phyloP scores from a whole-genome alignment of 2,888 invertebrate genomes.

The Drosophila acutilabella region DNA sequence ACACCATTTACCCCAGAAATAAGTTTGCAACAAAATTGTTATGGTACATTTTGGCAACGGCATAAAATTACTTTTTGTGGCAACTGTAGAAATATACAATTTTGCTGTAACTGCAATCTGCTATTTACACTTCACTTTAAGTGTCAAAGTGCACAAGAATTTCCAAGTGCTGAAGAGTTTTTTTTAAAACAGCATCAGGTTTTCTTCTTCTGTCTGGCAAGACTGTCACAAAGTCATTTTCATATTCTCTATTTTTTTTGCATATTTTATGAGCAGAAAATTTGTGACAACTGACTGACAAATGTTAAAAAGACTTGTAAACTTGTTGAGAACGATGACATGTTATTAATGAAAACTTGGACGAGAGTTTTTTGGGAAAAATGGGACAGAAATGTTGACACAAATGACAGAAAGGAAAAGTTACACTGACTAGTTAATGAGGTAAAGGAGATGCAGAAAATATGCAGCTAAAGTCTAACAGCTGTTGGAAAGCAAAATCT shows the following conservation, averaged over 20 bases:
- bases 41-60: slow-evolving; percentile 50
- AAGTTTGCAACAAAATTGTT: slow-evolving; percentile 60
- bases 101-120: slow-evolving; percentile 27
- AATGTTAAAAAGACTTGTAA: slow-evolving; percentile 38
- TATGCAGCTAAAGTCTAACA: slow-evolving; percentile 32
- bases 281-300: slow-evolving; percentile 60
- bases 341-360: slow-evolving; percentile 61
- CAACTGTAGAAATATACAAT: slow-evolving; percentile 16
- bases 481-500: slow-evolving; percentile 13
- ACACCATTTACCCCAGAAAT: slow-evolving; percentile 37
- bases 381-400: slow-evolving; percentile 38
- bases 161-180: slow-evolving; percentile 5
- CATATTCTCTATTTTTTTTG: not conserved
- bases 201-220: slow-evolving; percentile 18
- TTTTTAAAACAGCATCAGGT: not conserved
- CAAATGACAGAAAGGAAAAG: slow-evolving; percentile 13
- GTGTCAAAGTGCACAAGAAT: slow-evolving; percentile 42
- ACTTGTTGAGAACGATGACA: slow-evolving; percentile 42
- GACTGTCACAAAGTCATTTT: slow-evolving; percentile 36
- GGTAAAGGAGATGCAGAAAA: slow-evolving; percentile 14
- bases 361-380: slow-evolving; percentile 41
- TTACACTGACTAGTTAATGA: slow-evolving; percentile 50
- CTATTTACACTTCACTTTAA: slow-evolving; percentile 37
- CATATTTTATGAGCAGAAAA: slow-evolving; percentile 33
- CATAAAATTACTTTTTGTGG: slow-evolving; percentile 63